Conservation (phyloP, 2,888 invertebrate species). For the Tuta absoluta region DNA sequence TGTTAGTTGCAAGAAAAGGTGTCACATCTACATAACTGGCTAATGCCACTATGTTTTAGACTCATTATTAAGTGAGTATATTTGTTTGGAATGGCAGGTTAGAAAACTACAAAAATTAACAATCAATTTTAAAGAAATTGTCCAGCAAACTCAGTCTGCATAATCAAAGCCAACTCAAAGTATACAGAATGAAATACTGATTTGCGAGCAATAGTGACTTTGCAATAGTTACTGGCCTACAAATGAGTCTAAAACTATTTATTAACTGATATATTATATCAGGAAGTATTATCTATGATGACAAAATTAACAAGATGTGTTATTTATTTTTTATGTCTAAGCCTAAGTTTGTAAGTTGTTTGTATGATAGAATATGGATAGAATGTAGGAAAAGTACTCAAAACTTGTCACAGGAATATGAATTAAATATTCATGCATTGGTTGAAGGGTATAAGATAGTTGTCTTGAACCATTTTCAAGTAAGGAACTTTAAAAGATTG, state of each 20-base stretch:
- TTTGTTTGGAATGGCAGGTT: not conserved
- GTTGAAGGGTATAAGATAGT: not conserved
- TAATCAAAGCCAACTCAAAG: too few species aligned
- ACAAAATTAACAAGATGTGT: slow-evolving; percentile 52
- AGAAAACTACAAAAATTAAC: not conserved
- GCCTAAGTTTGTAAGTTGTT: slow-evolving; percentile 41
- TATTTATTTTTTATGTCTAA: slow-evolving; percentile 72
- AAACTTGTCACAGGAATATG: slow-evolving; percentile 16
- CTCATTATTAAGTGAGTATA: not conserved
- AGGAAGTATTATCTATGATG: slow-evolving; percentile 51
- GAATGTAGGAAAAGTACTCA: slow-evolving; percentile 15
- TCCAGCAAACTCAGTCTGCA: too few species aligned
- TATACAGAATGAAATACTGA: not conserved
- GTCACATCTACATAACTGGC: slow-evolving; percentile 91
- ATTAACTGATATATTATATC: slow-evolving; percentile 31
- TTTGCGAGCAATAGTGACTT: not conserved
- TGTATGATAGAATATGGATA: slow-evolving; percentile 27
- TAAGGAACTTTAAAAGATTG: not conserved
- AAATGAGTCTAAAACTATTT: slow-evolving; percentile 14
- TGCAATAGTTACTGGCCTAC: not conserved
- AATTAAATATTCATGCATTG: not conserved
- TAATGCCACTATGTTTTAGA: not conserved
- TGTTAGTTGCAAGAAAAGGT: slow-evolving; percentile 97
- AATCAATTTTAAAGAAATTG: not conserved
- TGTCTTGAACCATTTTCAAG: not conserved